Percentiles rank a stretch among this genome's conserved stretches.
phyloP scores from a whole-genome alignment of 2,888 invertebrate genomes.

The Volucella zonaria region DNA sequence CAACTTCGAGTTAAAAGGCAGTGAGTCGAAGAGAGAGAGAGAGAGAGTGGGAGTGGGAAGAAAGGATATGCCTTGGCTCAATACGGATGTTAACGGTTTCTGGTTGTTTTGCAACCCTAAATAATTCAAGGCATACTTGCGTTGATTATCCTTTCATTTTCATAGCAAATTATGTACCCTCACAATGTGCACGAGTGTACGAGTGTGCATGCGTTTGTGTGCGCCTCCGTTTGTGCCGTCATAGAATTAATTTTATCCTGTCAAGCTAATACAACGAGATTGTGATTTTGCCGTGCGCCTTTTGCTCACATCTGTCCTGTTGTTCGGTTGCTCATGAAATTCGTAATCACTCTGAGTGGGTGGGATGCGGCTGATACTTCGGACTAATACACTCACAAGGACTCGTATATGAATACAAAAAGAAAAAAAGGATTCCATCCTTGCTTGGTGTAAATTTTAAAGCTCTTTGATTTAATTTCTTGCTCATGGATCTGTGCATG shows the following conservation, averaged over 20 bases:
- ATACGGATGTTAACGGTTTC: constrained; percentile 15
- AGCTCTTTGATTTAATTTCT: constrained; percentile 53
- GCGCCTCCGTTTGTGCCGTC: neutral
- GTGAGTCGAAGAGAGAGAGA: neutral
- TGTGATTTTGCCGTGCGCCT: constrained; percentile 57
- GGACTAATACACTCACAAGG: constrained; percentile 23
- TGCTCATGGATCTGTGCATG: no score
- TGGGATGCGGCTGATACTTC: constrained; percentile 21
- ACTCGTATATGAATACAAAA: no score
- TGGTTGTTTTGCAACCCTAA: constrained; percentile 32
- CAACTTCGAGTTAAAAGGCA: constrained; percentile 24
- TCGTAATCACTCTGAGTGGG: constrained; percentile 35
- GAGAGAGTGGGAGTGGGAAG: neutral
- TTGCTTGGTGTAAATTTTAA: constrained; percentile 50
- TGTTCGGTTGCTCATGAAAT: constrained; percentile 4
- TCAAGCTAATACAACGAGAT: constrained; percentile 68
- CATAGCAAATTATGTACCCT: constrained; percentile 42
- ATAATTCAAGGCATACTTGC: constrained; percentile 71
- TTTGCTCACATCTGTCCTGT: constrained; percentile 10
- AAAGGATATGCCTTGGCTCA: constrained; percentile 6
- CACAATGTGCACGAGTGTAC: neutral
- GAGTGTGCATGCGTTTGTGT: neutral
- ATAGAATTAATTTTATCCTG: constrained; percentile 55
- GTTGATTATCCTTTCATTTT: constrained; percentile 70
- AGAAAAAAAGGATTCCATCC: constrained; percentile 55